Evolutionary conservation across 2,797 vertebrate genomes (phyloP).

Genomic region (Syncerus caffer): DNA sequence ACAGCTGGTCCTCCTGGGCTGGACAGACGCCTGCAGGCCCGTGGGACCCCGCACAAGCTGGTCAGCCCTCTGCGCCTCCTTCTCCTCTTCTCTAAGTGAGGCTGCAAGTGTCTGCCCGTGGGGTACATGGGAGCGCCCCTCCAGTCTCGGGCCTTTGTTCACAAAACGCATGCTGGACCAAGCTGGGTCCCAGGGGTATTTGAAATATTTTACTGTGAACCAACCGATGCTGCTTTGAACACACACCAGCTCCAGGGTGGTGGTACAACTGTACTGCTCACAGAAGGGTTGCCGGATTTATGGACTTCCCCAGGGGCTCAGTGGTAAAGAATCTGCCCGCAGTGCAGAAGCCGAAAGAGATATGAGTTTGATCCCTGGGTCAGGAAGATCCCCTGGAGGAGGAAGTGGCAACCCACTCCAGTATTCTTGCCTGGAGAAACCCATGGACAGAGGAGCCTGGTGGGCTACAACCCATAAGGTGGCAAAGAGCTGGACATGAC

Average conservation of each 20-base stretch:
- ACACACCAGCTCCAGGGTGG: neutral
- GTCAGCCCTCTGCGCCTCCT: neutral
- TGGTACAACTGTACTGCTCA: accelerated
- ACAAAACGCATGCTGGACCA: neutral
- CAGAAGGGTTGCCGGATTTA: accelerated
- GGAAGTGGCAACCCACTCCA: neutral
- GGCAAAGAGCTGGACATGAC: neutral
- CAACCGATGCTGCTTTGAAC: accelerated
- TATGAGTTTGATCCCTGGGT: neutral
- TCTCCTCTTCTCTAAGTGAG: neutral
- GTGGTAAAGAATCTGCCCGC: neutral
- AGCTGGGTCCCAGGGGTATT: neutral
- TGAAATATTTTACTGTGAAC: neutral
- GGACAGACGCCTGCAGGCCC: neutral
- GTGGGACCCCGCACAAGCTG: neutral
- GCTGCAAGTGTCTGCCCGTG: neutral
- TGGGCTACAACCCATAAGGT: neutral
- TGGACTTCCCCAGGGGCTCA: neutral
- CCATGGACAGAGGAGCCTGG: neutral
- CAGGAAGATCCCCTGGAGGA: neutral
- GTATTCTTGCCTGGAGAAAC: neutral
- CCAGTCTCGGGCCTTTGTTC: neutral
- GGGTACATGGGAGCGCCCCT: neutral
- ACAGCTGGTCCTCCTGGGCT: neutral
- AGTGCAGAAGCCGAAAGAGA: neutral